Evolutionary conservation across 1,140 invertebrate genomes (phyloP).

Genomic region (Nephotettix cincticeps): DNA sequence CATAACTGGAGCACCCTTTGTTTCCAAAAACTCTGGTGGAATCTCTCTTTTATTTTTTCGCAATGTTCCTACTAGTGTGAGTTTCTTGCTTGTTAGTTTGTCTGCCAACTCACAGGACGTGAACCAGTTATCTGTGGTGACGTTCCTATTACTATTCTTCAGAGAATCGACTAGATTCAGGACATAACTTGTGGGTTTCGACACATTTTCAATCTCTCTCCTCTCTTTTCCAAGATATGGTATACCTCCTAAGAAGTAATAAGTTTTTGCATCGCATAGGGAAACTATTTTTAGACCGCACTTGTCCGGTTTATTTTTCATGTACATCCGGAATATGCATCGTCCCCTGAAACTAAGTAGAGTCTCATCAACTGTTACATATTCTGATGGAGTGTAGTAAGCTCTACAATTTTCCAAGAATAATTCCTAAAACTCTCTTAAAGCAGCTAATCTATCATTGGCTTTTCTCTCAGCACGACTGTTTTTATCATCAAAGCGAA

Average conservation of each 20-base stretch:
- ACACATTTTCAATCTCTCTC: neutral
- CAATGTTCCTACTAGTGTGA: too few relatives aligned
- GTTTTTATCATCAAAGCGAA: neutral
- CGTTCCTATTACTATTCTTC: too few relatives aligned
- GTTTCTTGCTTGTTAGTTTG: too few relatives aligned
- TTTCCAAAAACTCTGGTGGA: too few relatives aligned
- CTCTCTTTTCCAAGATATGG: neutral
- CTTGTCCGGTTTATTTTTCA: neutral
- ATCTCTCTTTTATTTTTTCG: too few relatives aligned
- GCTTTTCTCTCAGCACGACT: neutral
- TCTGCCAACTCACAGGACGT: too few relatives aligned
- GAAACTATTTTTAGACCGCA: neutral
- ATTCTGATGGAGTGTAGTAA: neutral
- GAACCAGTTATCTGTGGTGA: too few relatives aligned
- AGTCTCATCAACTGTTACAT: neutral
- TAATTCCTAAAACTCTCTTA: neutral
- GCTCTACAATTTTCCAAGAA: neutral
- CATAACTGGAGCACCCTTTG: too few relatives aligned
- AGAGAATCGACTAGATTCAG: too few relatives aligned
- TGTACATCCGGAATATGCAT: neutral
- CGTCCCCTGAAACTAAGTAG: neutral
- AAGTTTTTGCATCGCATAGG: neutral
- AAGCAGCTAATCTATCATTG: neutral
- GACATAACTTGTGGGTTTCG: too few relatives aligned
- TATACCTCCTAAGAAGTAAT: neutral